phyloP scores from a whole-genome alignment of 2,113 vertebrate genomes.

The Corythornis cristatus region DNA sequence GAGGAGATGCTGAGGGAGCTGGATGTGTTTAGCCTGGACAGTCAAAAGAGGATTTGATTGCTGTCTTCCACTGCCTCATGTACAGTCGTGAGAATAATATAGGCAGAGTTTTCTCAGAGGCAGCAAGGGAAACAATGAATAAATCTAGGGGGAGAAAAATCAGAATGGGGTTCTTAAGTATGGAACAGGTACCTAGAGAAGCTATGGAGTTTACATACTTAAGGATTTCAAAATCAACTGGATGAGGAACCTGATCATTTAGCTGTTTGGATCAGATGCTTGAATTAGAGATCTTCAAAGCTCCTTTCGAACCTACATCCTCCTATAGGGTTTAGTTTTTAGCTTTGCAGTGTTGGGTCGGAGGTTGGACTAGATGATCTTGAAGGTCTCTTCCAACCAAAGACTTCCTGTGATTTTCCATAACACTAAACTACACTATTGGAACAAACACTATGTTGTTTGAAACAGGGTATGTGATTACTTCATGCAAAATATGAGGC shows the following conservation, averaged over 20 bases:
- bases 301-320: not conserved
- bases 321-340: not conserved
- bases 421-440: not conserved
- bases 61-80: not conserved
- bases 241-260: not conserved
- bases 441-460: not conserved
- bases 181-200: not conserved
- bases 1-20: not conserved
- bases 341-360: too few species aligned
- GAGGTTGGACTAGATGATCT: too few species aligned
- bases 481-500: not conserved
- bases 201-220: not conserved
- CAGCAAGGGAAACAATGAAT: not conserved
- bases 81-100: not conserved
- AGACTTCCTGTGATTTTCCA: too few species aligned
- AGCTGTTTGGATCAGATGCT: not conserved
- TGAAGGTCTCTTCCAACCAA: too few species aligned
- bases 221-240: not conserved
- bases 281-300: not conserved
- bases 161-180: not conserved
- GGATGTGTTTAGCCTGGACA: not conserved
- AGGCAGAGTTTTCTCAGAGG: not conserved
- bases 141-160: fast-evolving
- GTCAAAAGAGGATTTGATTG: not conserved
- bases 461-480: not conserved